Evolutionary conservation across 2,888 invertebrate species (phyloP), one percentile per base, ranked within the genome.

Genomic region (Plebejus melissa): DNA sequence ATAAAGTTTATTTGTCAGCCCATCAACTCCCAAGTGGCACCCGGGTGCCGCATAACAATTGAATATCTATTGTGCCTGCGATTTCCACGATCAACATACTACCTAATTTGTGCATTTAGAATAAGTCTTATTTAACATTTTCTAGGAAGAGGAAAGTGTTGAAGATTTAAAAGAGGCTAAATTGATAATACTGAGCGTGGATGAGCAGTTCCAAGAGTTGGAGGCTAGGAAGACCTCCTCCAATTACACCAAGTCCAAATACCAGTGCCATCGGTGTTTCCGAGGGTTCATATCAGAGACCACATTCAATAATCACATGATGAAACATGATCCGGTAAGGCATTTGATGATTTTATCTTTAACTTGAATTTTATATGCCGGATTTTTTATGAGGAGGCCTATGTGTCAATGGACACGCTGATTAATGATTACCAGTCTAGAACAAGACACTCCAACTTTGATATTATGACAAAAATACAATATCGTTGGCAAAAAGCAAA

Each of bases 251-350:
- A 87, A 87, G 11, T 88, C 89, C 0, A 82, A 86, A 2, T 90
- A 88, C 58, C 90, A 90, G 65, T 92, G 92, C 65, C 85, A 88
- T 0, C 80, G 82, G 0, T 93, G 92, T 16, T 92, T 77, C 13
- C 90, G 89, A 76, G 92, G 93, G 0, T 93, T 91, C 60, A 85
- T 90, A 58, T 87, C 87, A 0, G 86, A 88, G 4, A 77, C 77
- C 0, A 89, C 91, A 0, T 90, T 80, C 7, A 85, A 83, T 41
- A 93, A 91, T 79, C 92, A 93, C 71, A 88, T 92, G 90, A 13
- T 79, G 0, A 78, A 85, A 4, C 91, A 93, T 80, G 88, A 88
- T 74, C 82, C 83, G 76, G 92, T 91, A 50, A 85, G 88, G 50
- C 54, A 6, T 65, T 74, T 77, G 32, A 54, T 16, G 54, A 41